Evolutionary conservation across 2,888 invertebrate species (phyloP).

Genomic region (Adineta ricciae): DNA sequence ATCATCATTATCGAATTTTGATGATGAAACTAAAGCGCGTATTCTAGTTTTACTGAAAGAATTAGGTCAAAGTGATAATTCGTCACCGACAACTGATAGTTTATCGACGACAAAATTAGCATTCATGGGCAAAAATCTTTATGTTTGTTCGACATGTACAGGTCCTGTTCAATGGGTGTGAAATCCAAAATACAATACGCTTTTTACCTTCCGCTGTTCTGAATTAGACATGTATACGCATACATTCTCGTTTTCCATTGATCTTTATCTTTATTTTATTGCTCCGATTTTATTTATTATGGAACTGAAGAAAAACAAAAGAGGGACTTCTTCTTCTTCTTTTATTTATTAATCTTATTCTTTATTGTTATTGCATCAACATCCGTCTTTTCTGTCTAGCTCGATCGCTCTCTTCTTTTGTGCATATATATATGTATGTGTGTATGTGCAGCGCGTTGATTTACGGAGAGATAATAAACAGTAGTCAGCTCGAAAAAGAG

Average conservation of each 20-base stretch:
- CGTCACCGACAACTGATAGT: not conserved
- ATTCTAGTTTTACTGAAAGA: slow-evolving; percentile 1
- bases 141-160: slow-evolving; percentile 4
- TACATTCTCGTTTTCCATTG: not conserved
- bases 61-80: not conserved
- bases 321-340: not conserved
- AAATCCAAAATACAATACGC: not conserved
- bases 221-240: not conserved
- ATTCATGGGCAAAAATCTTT: slow-evolving; percentile 3
- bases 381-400: not conserved
- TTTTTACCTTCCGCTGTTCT: not conserved
- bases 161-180: slow-evolving; percentile 14
- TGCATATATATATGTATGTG: no score
- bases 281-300: not conserved
- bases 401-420: not conserved
- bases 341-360: not conserved
- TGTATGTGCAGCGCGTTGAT: no score
- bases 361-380: not conserved
- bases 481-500: no score
- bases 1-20: not conserved
- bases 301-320: not conserved
- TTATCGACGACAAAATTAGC: not conserved
- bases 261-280: not conserved
- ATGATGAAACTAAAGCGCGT: not conserved
- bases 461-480: no score